Evolutionary conservation across 2,888 invertebrate species (phyloP).

Genomic region (Busseola fusca): DNA sequence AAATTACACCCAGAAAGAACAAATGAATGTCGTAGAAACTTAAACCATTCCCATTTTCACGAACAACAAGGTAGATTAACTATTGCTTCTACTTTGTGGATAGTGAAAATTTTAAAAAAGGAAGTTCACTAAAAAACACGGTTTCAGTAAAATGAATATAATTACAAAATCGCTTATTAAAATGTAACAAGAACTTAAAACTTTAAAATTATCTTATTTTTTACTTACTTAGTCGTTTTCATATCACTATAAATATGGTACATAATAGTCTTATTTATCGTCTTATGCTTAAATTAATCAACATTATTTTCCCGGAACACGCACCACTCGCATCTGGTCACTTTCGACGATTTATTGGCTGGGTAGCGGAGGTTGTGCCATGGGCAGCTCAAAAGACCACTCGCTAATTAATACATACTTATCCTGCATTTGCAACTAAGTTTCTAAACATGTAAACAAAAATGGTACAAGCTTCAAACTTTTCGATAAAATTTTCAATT

Average conservation of each 20-base stretch:
- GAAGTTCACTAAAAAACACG: not conserved
- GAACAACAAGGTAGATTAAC: too few relatives aligned
- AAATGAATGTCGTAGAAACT: not conserved
- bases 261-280: not conserved
- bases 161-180: not conserved
- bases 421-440: not conserved
- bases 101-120: not conserved
- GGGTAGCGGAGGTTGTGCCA: not conserved
- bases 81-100: too few relatives aligned
- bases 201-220: not conserved
- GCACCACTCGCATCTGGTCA: not conserved
- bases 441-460: not conserved
- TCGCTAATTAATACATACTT: not conserved
- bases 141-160: not conserved
- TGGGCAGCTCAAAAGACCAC: not conserved
- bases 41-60: too few relatives aligned
- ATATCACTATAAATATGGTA: not conserved
- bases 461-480: not conserved
- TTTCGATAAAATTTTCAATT: not conserved
- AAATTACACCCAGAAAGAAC: too few relatives aligned
- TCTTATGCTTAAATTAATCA: not conserved
- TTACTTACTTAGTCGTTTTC: not conserved
- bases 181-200: not conserved
- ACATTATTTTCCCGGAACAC: not conserved
- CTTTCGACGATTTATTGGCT: not conserved